Conservation (phyloP, 2,113 vertebrate genomes). For the Cinclus mexicanus region DNA sequence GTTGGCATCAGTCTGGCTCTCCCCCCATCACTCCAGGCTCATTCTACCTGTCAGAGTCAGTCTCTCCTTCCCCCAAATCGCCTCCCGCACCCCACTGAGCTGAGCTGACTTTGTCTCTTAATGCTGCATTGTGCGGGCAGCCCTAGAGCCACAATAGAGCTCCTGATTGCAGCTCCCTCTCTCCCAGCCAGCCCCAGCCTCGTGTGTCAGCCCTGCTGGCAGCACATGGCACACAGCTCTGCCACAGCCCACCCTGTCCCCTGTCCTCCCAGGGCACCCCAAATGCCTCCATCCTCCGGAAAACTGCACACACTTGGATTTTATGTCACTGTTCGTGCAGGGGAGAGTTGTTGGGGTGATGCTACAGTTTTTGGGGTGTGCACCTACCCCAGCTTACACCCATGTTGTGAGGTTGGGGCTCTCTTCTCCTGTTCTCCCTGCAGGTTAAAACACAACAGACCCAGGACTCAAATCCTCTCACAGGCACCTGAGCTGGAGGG, state of each 20-base stretch:
- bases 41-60: background rate
- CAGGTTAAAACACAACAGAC: background rate
- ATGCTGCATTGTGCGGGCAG: background rate
- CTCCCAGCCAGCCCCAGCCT: background rate
- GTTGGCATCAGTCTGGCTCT: background rate
- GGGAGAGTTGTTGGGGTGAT: background rate
- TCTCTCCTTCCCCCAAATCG: background rate
- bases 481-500: background rate
- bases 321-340: fast-evolving
- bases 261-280: background rate
- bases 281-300: background rate
- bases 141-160: background rate
- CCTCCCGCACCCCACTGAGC: background rate
- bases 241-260: background rate
- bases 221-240: background rate
- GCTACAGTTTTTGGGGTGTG: background rate
- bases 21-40: background rate
- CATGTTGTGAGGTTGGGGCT: background rate
- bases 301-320: fast-evolving
- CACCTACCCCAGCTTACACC: background rate
- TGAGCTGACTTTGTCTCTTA: background rate
- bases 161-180: background rate
- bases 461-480: background rate
- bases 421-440: background rate
- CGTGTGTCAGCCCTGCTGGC: fast-evolving